Conservation (phyloP, 2,888 invertebrate genomes). For the Nomada fucata region DNA sequence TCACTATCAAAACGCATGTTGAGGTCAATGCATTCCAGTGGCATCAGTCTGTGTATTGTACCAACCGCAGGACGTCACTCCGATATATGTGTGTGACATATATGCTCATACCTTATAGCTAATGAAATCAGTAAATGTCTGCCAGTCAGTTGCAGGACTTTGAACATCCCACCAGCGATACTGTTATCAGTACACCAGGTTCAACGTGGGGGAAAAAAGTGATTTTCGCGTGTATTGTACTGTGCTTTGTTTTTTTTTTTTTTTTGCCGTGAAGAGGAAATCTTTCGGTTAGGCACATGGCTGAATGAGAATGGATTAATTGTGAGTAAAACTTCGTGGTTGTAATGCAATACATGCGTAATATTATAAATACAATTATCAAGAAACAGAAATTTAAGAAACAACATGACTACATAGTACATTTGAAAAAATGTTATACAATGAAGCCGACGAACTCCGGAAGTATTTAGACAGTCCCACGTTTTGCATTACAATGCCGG, state of each 20-base stretch:
- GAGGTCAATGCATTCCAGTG: slow-evolving; percentile 43
- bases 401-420: background rate
- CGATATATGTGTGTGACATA: background rate
- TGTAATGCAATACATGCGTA: background rate
- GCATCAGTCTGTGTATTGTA: slow-evolving; percentile 15
- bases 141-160: slow-evolving; percentile 2
- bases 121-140: slow-evolving; percentile 42
- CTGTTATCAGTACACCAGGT: background rate
- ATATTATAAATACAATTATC: too few relatives aligned
- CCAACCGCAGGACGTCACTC: slow-evolving; percentile 29
- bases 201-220: too few relatives aligned
- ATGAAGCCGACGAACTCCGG: too few relatives aligned
- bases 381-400: background rate
- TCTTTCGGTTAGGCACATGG: too few relatives aligned
- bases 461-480: background rate
- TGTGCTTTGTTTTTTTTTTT: too few relatives aligned
- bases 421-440: too few relatives aligned
- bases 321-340: too few relatives aligned
- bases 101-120: slow-evolving; percentile 17
- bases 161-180: background rate
- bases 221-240: background rate
- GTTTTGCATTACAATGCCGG: background rate
- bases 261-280: too few relatives aligned
- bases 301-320: too few relatives aligned
- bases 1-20: slow-evolving; percentile 37